Evolutionary conservation across 2,888 invertebrate genomes (phyloP).

Genomic region (Venustoraphidia nigricollis): DNA sequence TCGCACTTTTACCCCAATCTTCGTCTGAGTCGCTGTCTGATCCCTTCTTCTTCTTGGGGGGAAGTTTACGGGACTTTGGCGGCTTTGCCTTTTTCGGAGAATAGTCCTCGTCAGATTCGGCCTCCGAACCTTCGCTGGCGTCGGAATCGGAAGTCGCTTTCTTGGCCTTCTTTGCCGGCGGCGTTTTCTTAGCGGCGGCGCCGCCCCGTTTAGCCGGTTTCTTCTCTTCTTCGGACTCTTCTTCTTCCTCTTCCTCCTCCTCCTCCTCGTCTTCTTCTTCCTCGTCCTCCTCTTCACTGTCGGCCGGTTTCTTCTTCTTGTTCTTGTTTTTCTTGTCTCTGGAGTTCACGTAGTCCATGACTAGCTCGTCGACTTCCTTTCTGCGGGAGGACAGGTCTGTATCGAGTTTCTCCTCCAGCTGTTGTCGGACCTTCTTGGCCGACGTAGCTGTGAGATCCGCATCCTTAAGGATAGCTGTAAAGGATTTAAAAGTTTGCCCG

Average conservation of each 20-base stretch:
- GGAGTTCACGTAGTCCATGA: conserved; percentile 56
- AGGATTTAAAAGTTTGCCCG: not conserved
- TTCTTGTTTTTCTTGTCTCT: conserved; percentile 28
- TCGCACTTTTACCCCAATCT: conserved; percentile 44
- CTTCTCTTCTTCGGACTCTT: conserved; percentile 35
- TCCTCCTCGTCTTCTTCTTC: conserved; percentile 30
- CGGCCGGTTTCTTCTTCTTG: conserved; percentile 30
- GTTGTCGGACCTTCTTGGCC: conserved; percentile 76
- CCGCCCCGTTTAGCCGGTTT: conserved; percentile 34
- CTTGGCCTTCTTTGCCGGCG: conserved; percentile 31
- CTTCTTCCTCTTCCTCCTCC: conserved; percentile 18
- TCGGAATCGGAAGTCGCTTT: conserved; percentile 30
- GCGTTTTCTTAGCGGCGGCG: conserved; percentile 33
- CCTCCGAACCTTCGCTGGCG: conserved; percentile 31
- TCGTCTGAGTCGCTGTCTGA: conserved; percentile 53
- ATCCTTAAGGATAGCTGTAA: conserved; percentile 67
- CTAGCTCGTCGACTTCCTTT: conserved; percentile 74
- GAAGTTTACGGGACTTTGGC: conserved; percentile 34
- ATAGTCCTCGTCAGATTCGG: conserved; percentile 42
- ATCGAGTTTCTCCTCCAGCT: conserved; percentile 66
- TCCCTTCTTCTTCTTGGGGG: conserved; percentile 42
- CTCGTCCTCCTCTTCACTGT: conserved; percentile 32
- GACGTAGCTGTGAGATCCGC: conserved; percentile 74
- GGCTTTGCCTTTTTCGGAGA: conserved; percentile 40
- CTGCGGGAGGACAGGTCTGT: conserved; percentile 62